phyloP scores from a whole-genome alignment of 2,113 vertebrate genomes.

The Poeciliopsis occidentalis region DNA sequence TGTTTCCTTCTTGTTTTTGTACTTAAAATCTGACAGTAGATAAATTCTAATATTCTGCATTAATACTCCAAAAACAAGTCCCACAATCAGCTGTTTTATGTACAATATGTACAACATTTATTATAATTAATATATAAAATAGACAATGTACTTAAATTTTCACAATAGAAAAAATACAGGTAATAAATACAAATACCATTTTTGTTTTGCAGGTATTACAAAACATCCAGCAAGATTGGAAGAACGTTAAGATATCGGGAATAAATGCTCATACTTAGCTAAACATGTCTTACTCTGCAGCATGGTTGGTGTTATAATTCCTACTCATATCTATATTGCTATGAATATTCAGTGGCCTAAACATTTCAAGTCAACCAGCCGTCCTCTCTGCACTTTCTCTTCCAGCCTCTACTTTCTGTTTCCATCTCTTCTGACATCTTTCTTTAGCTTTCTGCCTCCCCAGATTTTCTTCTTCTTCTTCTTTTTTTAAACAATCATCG shows the following conservation, averaged over 20 bases:
- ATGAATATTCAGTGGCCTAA: conserved; percentile 65
- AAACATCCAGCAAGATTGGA: conserved; percentile 83
- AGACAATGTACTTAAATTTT: conserved; percentile 84
- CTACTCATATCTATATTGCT: conserved; percentile 69
- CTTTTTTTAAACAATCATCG: conserved; percentile 62
- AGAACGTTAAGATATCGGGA: conserved; percentile 77
- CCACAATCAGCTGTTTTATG: conserved; percentile 65
- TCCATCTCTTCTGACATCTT: conserved; percentile 33
- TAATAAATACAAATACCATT: conserved; percentile 86
- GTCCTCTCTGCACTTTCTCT: conserved; percentile 47
- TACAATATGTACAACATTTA: conserved; percentile 89
- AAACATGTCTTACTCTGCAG: conserved; percentile 68
- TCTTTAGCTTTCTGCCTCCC: conserved; percentile 6
- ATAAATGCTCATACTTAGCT: conserved; percentile 79
- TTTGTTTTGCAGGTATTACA: conserved; percentile 81
- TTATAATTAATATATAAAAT: conserved; percentile 87
- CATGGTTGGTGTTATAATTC: conserved; percentile 63
- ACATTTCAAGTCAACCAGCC: conserved; percentile 63
- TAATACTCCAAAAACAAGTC: background rate
- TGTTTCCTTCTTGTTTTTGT: too few species aligned
- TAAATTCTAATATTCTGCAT: too few species aligned
- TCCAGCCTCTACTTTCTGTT: conserved; percentile 55
- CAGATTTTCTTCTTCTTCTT: conserved; percentile 18
- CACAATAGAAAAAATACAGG: conserved; percentile 86
- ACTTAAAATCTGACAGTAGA: too few species aligned